Evolutionary conservation across 2,797 vertebrate genomes (phyloP), one percentile per base, ranked within the genome.

Genomic region (Acanthiza pusilla): DNA sequence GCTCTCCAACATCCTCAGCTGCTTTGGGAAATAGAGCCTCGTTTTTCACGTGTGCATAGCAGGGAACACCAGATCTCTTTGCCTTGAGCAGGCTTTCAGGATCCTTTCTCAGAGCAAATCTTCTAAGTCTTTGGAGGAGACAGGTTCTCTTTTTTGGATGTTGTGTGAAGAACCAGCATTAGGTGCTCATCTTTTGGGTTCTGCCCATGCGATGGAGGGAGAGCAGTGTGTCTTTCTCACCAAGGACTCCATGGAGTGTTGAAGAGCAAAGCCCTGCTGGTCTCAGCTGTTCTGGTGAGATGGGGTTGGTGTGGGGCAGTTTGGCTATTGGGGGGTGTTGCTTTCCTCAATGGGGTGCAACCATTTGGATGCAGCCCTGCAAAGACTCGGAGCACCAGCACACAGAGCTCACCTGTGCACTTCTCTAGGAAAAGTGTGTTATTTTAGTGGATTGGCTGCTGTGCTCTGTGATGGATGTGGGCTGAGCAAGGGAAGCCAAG

Each of bases 131-230:
- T 22, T 5, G 6, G 53, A n/a, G 47, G 51, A 70, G 53, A 27
- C 30, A 22, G 7, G 10, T 34, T 66, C 55, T 74, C 2, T 13
- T 16, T 40, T 80, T 58, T 25, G 16, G 21, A 13, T 8, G 1
- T 20, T 1, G 1, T 11, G 22, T 48, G 68, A 62, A 70, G 51
- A 48, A 40, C 11, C 40, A 48, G 30, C 2, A 0, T 2, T 2
- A 27, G 47, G 32, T 9, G 8, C 10, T 75, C 0, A 0, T 26
- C 65, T n/a, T 0, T 5, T 60, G 43, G 15, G 26, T 57, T 58
- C 32, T 85, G 63, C 42, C 30, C 3, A 0, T 0, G 5, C 0
- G 0, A 0, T 15, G 42, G 17, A n/a, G 48, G 34, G 60, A 50
- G 42, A 68, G 18, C 50, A 29, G 11, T 0, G 0, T 40, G 36